Evolutionary conservation across 2,888 invertebrate genomes (phyloP).

Genomic region (Thysanoteuthis rhombus): DNA sequence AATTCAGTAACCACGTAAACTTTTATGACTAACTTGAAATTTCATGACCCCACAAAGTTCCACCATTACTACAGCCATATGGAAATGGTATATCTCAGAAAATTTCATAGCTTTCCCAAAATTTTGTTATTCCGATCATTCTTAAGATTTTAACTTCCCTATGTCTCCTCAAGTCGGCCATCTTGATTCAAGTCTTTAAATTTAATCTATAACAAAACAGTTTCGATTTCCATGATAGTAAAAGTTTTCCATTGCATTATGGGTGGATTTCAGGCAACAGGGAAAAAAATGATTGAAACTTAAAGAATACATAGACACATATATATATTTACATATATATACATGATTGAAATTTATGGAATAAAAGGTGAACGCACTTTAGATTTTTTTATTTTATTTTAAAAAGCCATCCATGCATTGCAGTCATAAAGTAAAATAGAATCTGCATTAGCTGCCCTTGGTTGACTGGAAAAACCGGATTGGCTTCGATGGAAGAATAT

Average conservation of each 20-base stretch:
- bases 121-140: constrained; percentile 12
- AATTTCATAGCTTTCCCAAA: not conserved
- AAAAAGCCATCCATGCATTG: not conserved
- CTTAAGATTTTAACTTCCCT: not conserved
- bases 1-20: not conserved
- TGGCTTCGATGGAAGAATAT: not conserved
- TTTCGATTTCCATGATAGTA: not conserved
- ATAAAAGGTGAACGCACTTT: not conserved
- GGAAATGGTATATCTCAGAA: not conserved
- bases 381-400: not conserved
- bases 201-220: not conserved
- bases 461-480: not conserved
- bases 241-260: not conserved
- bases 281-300: not conserved
- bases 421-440: not conserved
- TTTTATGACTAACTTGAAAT: constrained; percentile 12
- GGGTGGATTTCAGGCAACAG: not conserved
- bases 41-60: not conserved
- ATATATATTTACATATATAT: no score
- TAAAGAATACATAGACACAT: no score
- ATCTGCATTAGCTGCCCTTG: not conserved
- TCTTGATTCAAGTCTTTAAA: not conserved
- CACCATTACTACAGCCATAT: not conserved
- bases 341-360: not conserved
- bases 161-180: not conserved